A percentile compares a stretch with the other conserved stretches of the same genome.
Conservation (phyloP, 2,113 vertebrate genomes). For the Sula dactylatra region DNA sequence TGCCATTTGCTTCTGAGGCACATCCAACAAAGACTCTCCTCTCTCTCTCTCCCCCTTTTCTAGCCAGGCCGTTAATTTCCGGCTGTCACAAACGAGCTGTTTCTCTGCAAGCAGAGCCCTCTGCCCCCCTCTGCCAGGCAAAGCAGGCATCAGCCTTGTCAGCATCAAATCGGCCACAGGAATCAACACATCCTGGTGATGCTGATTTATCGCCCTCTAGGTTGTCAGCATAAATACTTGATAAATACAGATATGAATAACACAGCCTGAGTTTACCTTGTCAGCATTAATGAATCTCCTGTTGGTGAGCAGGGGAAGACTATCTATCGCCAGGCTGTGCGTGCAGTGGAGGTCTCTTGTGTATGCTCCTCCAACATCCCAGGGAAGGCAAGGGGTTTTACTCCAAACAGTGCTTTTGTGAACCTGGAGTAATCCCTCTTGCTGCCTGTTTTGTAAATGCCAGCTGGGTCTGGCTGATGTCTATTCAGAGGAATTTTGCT, state of each 20-base stretch:
- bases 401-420: not conserved
- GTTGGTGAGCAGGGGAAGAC: not conserved
- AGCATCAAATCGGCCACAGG: not conserved
- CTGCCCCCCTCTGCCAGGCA: not conserved
- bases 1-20: not conserved
- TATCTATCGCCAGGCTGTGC: not conserved
- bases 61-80: not conserved
- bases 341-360: not conserved
- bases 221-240: not conserved
- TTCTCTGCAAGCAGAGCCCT: not conserved
- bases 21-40: not conserved
- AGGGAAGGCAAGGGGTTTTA: not conserved
- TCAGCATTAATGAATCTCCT: not conserved
- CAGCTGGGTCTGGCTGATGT: not conserved
- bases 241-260: not conserved
- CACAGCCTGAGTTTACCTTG: conserved; percentile 7
- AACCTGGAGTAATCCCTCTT: not conserved
- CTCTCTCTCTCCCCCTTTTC: not conserved
- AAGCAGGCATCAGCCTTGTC: not conserved
- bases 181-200: not conserved
- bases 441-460: not conserved
- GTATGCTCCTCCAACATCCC: not conserved
- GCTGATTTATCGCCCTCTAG: not conserved
- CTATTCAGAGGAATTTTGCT: not conserved
- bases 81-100: not conserved